Evolutionary conservation across 2,888 invertebrate genomes (phyloP), one percentile per base, ranked within the genome.

Genomic region (Metallyticus violacea): DNA sequence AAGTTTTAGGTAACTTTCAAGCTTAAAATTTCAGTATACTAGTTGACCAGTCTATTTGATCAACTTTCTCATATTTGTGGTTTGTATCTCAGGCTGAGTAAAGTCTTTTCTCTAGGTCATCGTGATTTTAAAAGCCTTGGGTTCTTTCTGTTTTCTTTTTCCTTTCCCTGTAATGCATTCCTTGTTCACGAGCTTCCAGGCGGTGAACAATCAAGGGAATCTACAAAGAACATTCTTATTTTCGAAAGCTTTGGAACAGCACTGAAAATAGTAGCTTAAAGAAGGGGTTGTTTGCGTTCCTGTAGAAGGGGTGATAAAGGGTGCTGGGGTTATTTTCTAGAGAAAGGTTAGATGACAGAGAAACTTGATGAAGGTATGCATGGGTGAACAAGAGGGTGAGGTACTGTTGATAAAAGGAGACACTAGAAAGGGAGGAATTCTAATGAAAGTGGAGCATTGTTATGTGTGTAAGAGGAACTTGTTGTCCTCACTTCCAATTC

Each of bases 311-410:
- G 40, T 6, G n/a, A n/a, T n/a, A n/a, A n/a, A n/a, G n/a, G n/a
- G n/a, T n/a, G n/a, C n/a, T 4, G 62, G 27, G 27, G 7, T 76
- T 82, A 82, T 80, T 82, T 82, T 82, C 82, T 40, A 25, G 76
- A 82, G 76, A 40, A 82, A 82, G 82, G 82, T 82, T 82, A 82
- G 82, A 76, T 82, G 76, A 82, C 27, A 82, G 82, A 76, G 76
- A 27, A 82, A 82, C 76, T 27, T 82, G 82, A 82, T 82, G 82
- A 82, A 82, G 27, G 82, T 40, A 62, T 40, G 27, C 22, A 62
- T 62, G 40, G 40, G 15, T 62, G 40, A 62, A 62, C 40, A 62
- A 62, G 40, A 82, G 26, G 82, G 40, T 40, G 81, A 29, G n/a
- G n/a, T n/a, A n/a, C n/a, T n/a, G n/a, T n/a, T n/a, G n/a, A n/a